Percentiles rank a stretch among this genome's conserved stretches.
phyloP scores from a whole-genome alignment of 1,140 invertebrate genomes.

The Apolygus lucorum region DNA sequence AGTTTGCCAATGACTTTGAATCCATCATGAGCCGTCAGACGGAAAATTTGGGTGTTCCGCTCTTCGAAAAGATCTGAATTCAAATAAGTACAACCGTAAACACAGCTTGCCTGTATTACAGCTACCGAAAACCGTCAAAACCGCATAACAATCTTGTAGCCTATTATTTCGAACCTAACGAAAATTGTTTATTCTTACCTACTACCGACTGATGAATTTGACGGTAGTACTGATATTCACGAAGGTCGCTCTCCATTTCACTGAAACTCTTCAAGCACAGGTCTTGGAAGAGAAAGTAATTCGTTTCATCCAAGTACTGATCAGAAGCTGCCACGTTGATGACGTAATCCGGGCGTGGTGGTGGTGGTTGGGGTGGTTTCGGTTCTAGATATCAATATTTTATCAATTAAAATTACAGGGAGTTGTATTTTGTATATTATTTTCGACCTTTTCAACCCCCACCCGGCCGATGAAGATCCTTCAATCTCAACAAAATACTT shows the following conservation, averaged over 20 bases:
- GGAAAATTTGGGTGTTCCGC: background rate
- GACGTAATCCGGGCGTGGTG: background rate
- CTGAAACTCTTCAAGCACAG: background rate
- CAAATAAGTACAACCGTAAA: no score
- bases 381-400: no score
- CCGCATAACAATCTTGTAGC: no score
- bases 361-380: background rate
- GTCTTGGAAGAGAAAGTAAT: background rate
- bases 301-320: background rate
- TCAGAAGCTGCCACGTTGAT: background rate
- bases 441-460: no score
- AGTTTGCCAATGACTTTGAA: constrained; percentile 1
- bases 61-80: constrained; percentile 5
- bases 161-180: no score
- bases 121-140: no score
- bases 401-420: no score
- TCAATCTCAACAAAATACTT: no score
- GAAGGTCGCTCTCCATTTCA: background rate
- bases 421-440: no score
- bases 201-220: background rate
- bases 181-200: background rate
- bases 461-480: no score
- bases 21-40: background rate
- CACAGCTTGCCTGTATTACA: no score
- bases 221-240: background rate